Conservation (phyloP, 2,113 vertebrate species). For the Columbina picui region DNA sequence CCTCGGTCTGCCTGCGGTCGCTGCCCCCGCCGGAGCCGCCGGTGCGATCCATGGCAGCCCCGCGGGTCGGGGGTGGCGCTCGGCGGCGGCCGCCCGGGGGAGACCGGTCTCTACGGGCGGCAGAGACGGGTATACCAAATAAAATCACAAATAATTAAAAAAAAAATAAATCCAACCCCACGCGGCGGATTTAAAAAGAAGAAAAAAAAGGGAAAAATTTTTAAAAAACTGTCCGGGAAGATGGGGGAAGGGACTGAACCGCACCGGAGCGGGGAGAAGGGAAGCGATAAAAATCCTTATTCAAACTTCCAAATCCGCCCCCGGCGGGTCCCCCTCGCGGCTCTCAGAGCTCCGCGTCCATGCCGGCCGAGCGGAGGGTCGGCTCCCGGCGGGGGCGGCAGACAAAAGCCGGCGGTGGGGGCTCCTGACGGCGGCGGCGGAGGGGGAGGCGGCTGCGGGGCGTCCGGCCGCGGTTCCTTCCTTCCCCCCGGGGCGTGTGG, state of each 20-base stretch:
- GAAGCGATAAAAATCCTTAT: constrained; percentile 16
- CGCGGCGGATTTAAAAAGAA: neutral
- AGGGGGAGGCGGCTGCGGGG: neutral
- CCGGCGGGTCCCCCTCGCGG: constrained; percentile 6
- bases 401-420: neutral
- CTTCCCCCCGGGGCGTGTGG: constrained; percentile 11
- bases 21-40: constrained; percentile 80
- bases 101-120: neutral
- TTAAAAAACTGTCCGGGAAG: neutral
- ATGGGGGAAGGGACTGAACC: constrained; percentile 35
- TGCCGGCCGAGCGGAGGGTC: constrained; percentile 16
- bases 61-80: neutral
- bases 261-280: neutral
- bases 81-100: neutral
- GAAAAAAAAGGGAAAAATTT: neutral
- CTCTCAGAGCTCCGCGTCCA: constrained; percentile 37
- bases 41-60: constrained; percentile 87
- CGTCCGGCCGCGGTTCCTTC: constrained; percentile 5
- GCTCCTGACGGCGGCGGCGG: neutral
- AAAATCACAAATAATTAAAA: neutral
- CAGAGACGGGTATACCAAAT: neutral
- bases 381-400: constrained; percentile 41
- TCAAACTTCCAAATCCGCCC: constrained; percentile 11
- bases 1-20: constrained; percentile 89
- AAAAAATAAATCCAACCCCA: neutral